Evolutionary conservation across 2,113 vertebrate species (phyloP).

Genomic region (Cariama cristata): DNA sequence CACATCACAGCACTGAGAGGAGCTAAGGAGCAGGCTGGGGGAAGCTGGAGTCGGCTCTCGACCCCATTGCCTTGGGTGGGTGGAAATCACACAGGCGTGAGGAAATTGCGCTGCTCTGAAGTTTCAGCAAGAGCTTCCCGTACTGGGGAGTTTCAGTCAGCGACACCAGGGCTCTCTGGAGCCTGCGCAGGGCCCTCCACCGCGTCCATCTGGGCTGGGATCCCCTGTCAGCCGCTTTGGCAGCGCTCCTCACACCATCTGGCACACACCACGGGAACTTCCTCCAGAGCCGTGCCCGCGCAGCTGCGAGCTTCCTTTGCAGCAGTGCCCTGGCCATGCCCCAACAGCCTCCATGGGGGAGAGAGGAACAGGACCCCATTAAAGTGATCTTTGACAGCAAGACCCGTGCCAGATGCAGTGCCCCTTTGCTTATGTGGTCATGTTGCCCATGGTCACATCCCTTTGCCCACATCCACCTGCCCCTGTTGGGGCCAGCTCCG

Average conservation of each 20-base stretch:
- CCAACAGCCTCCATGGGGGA: neutral
- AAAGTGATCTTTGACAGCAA: neutral
- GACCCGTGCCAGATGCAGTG: neutral
- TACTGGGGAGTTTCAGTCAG: neutral
- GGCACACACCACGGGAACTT: neutral
- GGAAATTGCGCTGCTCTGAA: neutral
- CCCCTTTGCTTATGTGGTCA: neutral
- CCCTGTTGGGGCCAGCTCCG: neutral
- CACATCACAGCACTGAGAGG: neutral
- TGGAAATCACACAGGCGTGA: neutral
- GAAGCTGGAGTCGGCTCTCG: rapidly evolving
- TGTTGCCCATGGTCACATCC: neutral
- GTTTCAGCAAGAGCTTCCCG: neutral
- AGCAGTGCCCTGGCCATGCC: conserved; percentile 12
- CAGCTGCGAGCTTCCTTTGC: neutral
- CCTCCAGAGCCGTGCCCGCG: neutral
- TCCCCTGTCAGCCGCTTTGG: conserved; percentile 43
- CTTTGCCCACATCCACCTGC: neutral
- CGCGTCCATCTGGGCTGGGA: conserved; percentile 47
- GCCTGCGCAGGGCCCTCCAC: neutral
- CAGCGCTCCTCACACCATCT: conserved; percentile 17
- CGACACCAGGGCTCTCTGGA: neutral
- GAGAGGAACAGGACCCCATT: neutral
- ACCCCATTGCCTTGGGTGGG: rapidly evolving
- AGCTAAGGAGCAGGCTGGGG: neutral